A percentile compares a stretch with the other conserved stretches of the same genome.
Evolutionary conservation across 1,140 invertebrate species (phyloP).

Genomic region (Megalonaias nervosa): DNA sequence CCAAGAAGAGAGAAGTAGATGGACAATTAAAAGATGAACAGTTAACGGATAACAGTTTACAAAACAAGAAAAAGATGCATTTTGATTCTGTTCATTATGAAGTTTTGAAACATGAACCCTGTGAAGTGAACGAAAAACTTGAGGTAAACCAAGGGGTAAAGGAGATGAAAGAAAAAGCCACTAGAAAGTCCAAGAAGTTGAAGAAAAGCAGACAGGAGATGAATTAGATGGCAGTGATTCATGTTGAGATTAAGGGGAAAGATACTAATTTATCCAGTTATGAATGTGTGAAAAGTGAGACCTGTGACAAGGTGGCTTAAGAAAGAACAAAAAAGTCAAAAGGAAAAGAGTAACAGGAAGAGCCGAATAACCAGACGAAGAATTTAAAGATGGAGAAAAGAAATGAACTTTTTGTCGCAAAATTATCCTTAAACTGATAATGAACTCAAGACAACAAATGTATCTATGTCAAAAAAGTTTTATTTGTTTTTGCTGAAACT

Average conservation of each 20-base stretch:
- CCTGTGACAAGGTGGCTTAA: constrained; percentile 5
- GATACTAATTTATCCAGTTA: background rate
- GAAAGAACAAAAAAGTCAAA: constrained; percentile 22
- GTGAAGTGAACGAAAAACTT: constrained; percentile 17
- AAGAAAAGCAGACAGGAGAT: constrained; percentile 10
- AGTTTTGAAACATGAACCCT: too few species aligned
- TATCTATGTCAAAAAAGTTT: too few species aligned
- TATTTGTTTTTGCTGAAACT: too few species aligned
- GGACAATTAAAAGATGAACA: background rate
- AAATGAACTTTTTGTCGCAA: too few species aligned
- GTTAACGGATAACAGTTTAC: too few species aligned
- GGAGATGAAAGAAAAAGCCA: constrained; percentile 4
- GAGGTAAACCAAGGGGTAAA: background rate
- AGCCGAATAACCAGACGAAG: background rate
- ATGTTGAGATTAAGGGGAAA: background rate
- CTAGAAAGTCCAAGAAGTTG: background rate
- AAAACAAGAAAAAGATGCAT: background rate
- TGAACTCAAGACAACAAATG: too few species aligned
- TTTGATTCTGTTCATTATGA: too few species aligned
- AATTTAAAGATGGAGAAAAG: too few species aligned
- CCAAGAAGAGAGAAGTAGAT: constrained; percentile 20
- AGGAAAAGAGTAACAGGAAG: constrained; percentile 16
- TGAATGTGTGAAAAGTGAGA: background rate
- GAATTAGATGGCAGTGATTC: background rate
- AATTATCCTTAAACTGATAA: too few species aligned